Conservation (phyloP, 1,140 invertebrate species). For the Drosophila bocqueti region DNA sequence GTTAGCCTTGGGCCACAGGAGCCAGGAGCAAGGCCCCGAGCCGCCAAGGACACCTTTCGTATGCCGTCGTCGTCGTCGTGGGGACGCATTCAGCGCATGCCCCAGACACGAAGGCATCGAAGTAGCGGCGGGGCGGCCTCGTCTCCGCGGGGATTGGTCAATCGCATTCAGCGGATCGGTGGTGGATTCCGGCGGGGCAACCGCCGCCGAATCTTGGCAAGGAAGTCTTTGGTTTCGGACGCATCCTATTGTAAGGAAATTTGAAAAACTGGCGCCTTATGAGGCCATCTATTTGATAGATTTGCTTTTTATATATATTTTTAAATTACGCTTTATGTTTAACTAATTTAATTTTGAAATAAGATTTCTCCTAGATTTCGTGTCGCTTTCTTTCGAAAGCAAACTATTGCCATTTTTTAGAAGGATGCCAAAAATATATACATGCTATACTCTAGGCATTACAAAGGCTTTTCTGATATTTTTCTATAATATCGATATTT, state of each 20-base stretch:
- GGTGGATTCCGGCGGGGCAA: conserved; percentile 7
- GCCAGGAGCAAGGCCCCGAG: conserved; percentile 15
- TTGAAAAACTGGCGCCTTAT: no score
- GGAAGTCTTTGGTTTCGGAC: not conserved
- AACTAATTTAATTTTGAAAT: not conserved
- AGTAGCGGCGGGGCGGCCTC: conserved; percentile 11
- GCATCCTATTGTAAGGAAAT: not conserved
- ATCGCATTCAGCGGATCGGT: conserved; percentile 41
- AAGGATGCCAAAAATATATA: no score
- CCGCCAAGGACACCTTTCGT: conserved; percentile 3
- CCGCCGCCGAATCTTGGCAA: not conserved
- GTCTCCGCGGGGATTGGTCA: conserved; percentile 31
- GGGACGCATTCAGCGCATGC: conserved; percentile 63
- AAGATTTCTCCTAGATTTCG: no score
- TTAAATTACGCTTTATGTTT: not conserved
- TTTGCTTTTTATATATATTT: not conserved
- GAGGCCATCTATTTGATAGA: not conserved
- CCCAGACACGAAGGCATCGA: conserved; percentile 49
- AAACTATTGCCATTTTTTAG: no score
- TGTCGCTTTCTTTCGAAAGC: not conserved
- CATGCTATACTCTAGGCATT: no score
- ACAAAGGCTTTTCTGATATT: no score
- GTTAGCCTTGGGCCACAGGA: conserved; percentile 61
- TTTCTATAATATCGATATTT: no score
- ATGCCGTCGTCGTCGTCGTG: not conserved